A percentile compares a stretch with the other conserved stretches of the same genome.
Conservation (phyloP, 1,140 invertebrate genomes). For the Sitobion miscanthi region DNA sequence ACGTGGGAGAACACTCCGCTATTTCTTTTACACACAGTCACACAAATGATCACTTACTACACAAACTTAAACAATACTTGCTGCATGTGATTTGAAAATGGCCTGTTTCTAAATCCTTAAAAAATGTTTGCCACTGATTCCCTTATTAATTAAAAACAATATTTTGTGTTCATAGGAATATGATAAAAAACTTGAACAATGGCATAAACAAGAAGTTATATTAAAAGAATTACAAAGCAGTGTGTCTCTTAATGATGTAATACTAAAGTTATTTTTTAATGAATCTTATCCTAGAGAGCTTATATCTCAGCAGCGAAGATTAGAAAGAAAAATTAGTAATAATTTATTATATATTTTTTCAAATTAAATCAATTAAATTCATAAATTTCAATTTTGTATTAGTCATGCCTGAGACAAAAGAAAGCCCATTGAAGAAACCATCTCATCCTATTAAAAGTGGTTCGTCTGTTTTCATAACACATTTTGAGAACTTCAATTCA, state of each 20-base stretch:
- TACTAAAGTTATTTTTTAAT: not conserved
- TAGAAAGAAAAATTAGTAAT: conserved; percentile 44
- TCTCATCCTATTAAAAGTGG: conserved; percentile 39
- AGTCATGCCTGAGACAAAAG: not conserved
- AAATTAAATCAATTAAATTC: not conserved
- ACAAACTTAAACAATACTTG: too few species aligned
- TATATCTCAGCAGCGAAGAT: not conserved
- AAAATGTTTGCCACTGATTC: too few species aligned
- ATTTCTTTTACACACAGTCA: too few species aligned
- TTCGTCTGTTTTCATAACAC: conserved; percentile 19
- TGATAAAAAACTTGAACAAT: not conserved
- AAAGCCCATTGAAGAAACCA: not conserved
- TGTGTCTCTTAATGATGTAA: conserved; percentile 6
- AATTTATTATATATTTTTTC: not conserved
- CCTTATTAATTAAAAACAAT: not conserved
- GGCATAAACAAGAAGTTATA: conserved; percentile 28
- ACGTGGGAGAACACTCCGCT: too few species aligned
- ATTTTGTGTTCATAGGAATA: not conserved
- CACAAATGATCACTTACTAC: too few species aligned
- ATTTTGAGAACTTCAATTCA: conserved; percentile 48
- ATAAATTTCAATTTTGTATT: not conserved
- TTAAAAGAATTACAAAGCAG: conserved; percentile 7
- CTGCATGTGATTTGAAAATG: too few species aligned
- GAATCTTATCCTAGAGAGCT: not conserved
- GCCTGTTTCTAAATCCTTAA: too few species aligned